Evolutionary conservation across 2,888 invertebrate genomes (phyloP).

Genomic region (Phaedon cochleariae): DNA sequence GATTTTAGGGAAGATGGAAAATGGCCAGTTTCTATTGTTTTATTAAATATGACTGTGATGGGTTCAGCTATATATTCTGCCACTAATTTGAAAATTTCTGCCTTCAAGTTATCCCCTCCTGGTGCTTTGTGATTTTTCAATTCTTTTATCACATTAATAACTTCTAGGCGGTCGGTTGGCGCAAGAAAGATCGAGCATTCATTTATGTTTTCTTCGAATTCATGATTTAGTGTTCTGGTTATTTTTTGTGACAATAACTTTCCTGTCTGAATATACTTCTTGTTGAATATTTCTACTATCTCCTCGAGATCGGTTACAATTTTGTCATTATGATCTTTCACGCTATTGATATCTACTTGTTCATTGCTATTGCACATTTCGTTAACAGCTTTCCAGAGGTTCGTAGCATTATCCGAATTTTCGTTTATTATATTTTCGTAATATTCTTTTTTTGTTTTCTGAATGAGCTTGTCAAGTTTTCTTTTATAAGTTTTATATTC

Average conservation of each 20-base stretch:
- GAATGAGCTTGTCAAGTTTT: too few species aligned
- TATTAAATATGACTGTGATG: neutral
- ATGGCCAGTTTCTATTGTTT: neutral
- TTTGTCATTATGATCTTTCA: neutral
- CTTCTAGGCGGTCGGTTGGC: too few species aligned
- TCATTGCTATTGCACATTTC: neutral
- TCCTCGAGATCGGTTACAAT: neutral
- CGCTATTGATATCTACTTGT: neutral
- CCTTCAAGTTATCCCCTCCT: too few species aligned
- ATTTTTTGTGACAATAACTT: neutral
- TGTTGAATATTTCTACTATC: neutral
- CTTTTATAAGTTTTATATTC: conserved; percentile 1
- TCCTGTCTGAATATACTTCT: neutral
- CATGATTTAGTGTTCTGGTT: too few species aligned
- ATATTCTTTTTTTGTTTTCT: neutral
- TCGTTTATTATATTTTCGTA: neutral
- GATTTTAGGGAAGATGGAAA: neutral
- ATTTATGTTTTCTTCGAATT: neutral
- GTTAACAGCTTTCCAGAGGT: neutral
- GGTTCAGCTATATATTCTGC: neutral
- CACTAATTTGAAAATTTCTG: too few species aligned
- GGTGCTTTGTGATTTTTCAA: too few species aligned
- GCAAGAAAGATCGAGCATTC: too few species aligned
- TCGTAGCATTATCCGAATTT: neutral
- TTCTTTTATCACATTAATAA: too few species aligned